phyloP scores from a whole-genome alignment of 2,113 vertebrate genomes.

The Serranochromis macrocephalus region DNA sequence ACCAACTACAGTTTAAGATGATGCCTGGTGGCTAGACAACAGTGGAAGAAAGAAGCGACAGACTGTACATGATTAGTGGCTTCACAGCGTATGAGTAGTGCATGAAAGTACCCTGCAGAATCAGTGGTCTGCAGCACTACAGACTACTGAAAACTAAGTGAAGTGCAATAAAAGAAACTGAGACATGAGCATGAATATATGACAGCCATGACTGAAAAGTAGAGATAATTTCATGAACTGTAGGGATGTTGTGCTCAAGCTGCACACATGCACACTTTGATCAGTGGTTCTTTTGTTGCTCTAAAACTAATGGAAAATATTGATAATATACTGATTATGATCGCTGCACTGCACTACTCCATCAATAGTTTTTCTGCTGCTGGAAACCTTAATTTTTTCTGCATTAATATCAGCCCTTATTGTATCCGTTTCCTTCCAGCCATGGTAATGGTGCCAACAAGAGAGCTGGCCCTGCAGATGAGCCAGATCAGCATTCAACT shows the following conservation, averaged over 20 bases:
- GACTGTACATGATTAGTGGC: neutral
- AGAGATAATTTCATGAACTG: neutral
- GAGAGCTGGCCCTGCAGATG: slow-evolving; percentile 68
- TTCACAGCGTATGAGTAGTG: neutral
- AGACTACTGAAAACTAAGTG: neutral
- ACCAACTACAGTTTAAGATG: neutral
- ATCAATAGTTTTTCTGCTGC: neutral
- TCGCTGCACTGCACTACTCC: neutral
- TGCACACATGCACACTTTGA: neutral
- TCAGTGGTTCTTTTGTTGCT: neutral
- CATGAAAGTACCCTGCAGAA: neutral
- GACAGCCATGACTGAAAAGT: neutral
- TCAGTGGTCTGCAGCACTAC: neutral
- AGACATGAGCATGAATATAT: neutral
- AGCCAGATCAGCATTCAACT: slow-evolving; percentile 72
- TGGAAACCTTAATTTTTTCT: neutral
- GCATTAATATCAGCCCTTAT: neutral
- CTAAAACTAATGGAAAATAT: neutral
- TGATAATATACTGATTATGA: neutral
- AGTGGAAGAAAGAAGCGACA: neutral
- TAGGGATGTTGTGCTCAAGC: neutral
- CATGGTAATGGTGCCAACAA: slow-evolving; percentile 67
- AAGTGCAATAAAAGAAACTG: neutral
- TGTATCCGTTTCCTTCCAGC: slow-evolving; percentile 31
- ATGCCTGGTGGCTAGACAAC: neutral